phyloP scores from a whole-genome alignment of 2,797 vertebrate species.

The Sebastes steindachneri region DNA sequence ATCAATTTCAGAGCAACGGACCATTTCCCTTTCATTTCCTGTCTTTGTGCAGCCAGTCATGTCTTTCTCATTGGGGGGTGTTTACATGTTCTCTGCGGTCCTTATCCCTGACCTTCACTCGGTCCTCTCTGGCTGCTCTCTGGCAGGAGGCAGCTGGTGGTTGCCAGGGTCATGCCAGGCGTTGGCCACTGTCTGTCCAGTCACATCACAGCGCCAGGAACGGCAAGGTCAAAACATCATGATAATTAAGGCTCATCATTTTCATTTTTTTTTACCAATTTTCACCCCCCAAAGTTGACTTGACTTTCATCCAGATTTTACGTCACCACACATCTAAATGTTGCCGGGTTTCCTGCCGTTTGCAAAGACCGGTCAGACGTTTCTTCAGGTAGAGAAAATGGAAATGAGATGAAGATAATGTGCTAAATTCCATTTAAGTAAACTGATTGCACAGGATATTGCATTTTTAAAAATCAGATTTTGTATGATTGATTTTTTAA shows the following conservation, averaged over 20 bases:
- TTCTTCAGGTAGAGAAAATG: neutral
- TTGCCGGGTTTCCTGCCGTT: neutral
- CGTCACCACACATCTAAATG: neutral
- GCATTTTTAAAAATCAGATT: neutral
- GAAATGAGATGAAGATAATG: neutral
- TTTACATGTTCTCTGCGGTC: constrained; percentile 57
- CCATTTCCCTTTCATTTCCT: neutral
- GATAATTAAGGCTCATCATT: constrained; percentile 10
- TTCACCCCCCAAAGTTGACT: neutral
- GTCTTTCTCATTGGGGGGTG: constrained; percentile 35
- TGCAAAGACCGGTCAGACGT: neutral
- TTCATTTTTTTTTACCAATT: neutral
- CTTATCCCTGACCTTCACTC: constrained; percentile 74
- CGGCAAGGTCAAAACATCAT: constrained; percentile 68
- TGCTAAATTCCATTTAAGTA: neutral
- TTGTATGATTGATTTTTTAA: neutral
- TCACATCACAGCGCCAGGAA: constrained; percentile 56
- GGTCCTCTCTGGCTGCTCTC: constrained; percentile 43
- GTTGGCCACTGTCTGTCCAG: constrained; percentile 68
- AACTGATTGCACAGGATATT: neutral
- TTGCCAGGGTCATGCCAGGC: constrained; percentile 78
- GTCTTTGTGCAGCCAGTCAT: constrained; percentile 18
- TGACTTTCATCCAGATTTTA: neutral
- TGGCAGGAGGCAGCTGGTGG: constrained; percentile 72
- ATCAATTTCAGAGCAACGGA: neutral